Base-by-base conservation (phyloP, 2,113 vertebrate species). In the Notechis scutatus region DNA sequence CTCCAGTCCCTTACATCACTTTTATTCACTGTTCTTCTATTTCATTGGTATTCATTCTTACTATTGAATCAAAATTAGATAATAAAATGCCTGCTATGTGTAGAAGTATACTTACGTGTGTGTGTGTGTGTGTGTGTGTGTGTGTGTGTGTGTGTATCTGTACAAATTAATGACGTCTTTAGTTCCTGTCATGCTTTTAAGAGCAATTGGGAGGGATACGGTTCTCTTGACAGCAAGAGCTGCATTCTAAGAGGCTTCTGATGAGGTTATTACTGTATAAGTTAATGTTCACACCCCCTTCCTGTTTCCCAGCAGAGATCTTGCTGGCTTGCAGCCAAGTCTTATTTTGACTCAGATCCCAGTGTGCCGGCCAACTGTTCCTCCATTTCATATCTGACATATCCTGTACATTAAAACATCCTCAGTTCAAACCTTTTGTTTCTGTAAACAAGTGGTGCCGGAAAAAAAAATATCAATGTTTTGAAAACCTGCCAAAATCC, bases 361-460 rank as follows among this genome's bases (percentile, higher is more conserved):
- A 93, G 95, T 23, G 86, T 52, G 92, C 93, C 92, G 95, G 96
- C 97, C 95, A 96, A 95, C 94, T 94, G 95, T 95, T 96, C 94
- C 96, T 92, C 89, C 94, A 93, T 96, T 95, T 97, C 96, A 94
- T 95, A 96, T 96, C 97, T 96, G 96, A 96, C 94, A 90, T 95
- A 95, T 96, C 97, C 96, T 96, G 94, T 94, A 93, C 95, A 88
- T 95, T 96, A 96, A 96, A 97, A 96, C 93, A 86, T 93, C 96
- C 93, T 96, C 95, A 95, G 93, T 95, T 95, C 91, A 81, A 96
- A 96, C 94, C 95, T 96, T 97, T 96, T 95, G 96, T 96, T 95
- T 96, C 90, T 39, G 94, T 94, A 95, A 96, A 95, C 95, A 93
- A 95, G 93, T 94, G 93, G 21, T 10, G 64, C 95, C 91, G n/a